Evolutionary conservation across 1,140 invertebrate genomes (phyloP), one percentile per base, ranked within the genome.

Genomic region (Ctenoplectra terminalis): DNA sequence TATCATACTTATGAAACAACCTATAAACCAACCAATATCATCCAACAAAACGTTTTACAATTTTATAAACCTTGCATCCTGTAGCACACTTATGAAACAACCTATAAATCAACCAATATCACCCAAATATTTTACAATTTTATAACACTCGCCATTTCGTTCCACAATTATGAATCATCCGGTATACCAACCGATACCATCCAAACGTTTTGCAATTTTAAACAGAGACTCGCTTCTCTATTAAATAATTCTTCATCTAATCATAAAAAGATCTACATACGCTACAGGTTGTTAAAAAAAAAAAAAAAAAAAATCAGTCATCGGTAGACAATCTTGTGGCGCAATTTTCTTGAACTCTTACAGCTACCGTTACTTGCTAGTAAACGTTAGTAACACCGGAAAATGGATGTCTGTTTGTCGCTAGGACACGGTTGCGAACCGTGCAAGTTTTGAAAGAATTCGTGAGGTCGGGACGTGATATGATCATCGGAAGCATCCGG

Each of bases 401-500:
- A 56, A 37, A 56, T n/a, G 34, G 26, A 31, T 74, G 23, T 34
- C 31, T 31, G 26, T 2, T 3, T 4, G 20, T 2, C n/a, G 26
- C n/a, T 23, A 29, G n/a, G n/a, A 23, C 17, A 15, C 6, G n/a
- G 2, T 26, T n/a, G 37, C 23, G 9, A 60, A 26, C 46, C 56
- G 11, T 46, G n/a, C 46, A 31, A 5, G 9, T 37, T 63, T 56
- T 26, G 26, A 43, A n/a, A 29, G n/a, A 73, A 40, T 52, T 63
- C 37, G 64, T 23, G 37, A 71, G 29, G 9, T 70, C 69, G 31
- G 46, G 34, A 63, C 46, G n/a, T 63, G 77, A 79, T 79, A 71
- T 61, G 76, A 81, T 54, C 20, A 46, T 58, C 43, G 63, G 56
- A 50, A 13, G 52, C 63, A 78, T 83, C 50, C 66, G 58, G 26